Base-by-base conservation (phyloP, 1,140 invertebrate genomes). In the Mylabris phalerata region DNA sequence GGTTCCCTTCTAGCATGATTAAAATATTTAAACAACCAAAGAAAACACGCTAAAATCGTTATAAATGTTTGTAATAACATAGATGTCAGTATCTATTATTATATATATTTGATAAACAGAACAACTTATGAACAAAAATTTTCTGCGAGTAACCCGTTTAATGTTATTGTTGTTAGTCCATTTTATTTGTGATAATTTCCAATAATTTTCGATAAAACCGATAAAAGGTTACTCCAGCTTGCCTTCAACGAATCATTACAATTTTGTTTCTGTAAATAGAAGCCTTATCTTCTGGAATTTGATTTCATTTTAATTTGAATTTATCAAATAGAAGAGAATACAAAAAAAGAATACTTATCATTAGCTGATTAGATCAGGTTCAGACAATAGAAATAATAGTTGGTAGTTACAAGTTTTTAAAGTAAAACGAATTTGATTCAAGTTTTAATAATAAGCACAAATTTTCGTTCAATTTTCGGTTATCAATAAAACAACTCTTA, bases 51-150 rank as follows among this genome's bases (percentile, higher is more conserved):
- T 26, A 52, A 54, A 54, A 27, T 50, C 50, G 46, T 55, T 57
- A 59, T 59, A 47, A 52, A 51, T 59, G 51, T 59, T 59, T 59
- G 57, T 56, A 60, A 60, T 51, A 60, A 55, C 52, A 55, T 60
- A 60, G 59, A 60, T 60, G 59, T 60, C 59, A 54, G 19, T 54
- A 54, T 32, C 32, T 32, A 32, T 19, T 13, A 13, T 13, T 32
- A 54, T 45, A 46, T 54, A 54, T 54, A 54, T 54, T 54, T 54
- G 44, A 54, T 54, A 54, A 52, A 45, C 39, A 54, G 46, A 42
- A 46, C 4, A 32, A 32, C 32, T 32, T 32, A 32, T 32, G 32
- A 26, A 52, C 42, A 26, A 46, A 50, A 25, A 27, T 48, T 50
- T 13, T 50, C 48, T 50, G 48, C 6, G 10, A 25, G 27, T 48